Evolutionary conservation across 1,140 invertebrate genomes (phyloP), one percentile per base, ranked within the genome.

Genomic region (Penaeus chinensis): DNA sequence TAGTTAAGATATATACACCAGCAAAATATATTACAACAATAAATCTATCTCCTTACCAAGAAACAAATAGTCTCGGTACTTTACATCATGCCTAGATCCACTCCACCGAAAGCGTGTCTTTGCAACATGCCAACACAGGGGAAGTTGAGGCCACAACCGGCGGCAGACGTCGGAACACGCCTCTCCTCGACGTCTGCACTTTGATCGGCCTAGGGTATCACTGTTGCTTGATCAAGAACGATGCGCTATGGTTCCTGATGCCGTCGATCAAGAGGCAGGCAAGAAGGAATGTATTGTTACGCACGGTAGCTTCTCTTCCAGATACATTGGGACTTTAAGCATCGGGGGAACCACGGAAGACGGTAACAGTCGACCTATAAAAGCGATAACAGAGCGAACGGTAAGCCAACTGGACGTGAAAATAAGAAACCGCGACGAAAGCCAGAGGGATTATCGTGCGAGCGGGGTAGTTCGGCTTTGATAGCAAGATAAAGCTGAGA

Each of bases 171-270:
- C 22, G n/a, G 84, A 37, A 85, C 84, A 80, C 42, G 24, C n/a
- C 27, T n/a, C 74, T 42, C 62, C 76, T 65, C 27, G 54, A 54
- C 13, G 84, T 76, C 84, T 66, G 77, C 63, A 85, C 84, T 85
- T 85, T 85, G 84, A 85, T 85, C 84, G 84, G 69, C 66, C 77
- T 19, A 54, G 84, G 79, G 60, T 22, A 60, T 79, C 22, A 66
- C 84, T 85, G 61, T 63, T 79, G 47, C 84, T 85, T 79, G 84
- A 85, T 85, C 81, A 85, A 85, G 84, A 78, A 37, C 27, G 37
- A 60, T 54, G 47, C 62, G 76, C 79, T 20, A 27, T 7, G 71
- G 71, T 27, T 74, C 20, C 42, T 37, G 20, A 84, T 76, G 18
- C 27, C 69, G 32, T 60, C 82, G 82, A 27, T 61, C 69, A 65